phyloP scores from a whole-genome alignment of 2,113 vertebrate species.

The Phalacrocorax carbo region DNA sequence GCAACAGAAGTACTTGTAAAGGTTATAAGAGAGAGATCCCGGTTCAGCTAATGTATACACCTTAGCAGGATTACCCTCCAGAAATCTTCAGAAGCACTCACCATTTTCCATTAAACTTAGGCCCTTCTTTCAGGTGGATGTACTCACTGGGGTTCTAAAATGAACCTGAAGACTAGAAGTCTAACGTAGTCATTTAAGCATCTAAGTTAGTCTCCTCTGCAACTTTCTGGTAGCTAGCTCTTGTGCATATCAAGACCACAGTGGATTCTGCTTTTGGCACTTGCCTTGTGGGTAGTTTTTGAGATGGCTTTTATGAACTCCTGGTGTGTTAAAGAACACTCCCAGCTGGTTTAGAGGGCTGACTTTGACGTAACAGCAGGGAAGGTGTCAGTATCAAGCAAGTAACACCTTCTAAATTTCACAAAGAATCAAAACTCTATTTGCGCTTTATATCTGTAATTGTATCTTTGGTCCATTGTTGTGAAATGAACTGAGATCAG shows the following conservation, averaged over 20 bases:
- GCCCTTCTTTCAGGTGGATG: not conserved
- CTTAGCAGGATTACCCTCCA: not conserved
- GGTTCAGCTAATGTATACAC: not conserved
- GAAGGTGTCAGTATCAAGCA: not conserved
- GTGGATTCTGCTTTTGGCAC: not conserved
- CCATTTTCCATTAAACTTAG: not conserved
- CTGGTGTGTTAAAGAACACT: not conserved
- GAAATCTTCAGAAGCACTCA: not conserved
- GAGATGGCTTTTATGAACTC: not conserved
- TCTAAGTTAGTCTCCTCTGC: not conserved
- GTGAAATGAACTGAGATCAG: not conserved
- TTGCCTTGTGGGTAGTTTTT: not conserved
- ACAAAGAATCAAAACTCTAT: not conserved
- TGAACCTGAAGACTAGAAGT: not conserved
- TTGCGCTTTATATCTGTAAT: not conserved
- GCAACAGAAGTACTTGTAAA: not conserved
- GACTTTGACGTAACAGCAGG: not conserved
- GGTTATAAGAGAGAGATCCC: not conserved
- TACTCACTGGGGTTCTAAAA: not conserved
- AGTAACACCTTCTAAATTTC: not conserved
- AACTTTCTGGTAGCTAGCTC: not conserved
- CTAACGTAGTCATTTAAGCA: not conserved
- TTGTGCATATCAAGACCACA: rapidly evolving
- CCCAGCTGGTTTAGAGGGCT: not conserved
- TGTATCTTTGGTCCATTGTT: not conserved